phyloP scores from a whole-genome alignment of 2,888 invertebrate genomes.

The Rhodophaea formosa region DNA sequence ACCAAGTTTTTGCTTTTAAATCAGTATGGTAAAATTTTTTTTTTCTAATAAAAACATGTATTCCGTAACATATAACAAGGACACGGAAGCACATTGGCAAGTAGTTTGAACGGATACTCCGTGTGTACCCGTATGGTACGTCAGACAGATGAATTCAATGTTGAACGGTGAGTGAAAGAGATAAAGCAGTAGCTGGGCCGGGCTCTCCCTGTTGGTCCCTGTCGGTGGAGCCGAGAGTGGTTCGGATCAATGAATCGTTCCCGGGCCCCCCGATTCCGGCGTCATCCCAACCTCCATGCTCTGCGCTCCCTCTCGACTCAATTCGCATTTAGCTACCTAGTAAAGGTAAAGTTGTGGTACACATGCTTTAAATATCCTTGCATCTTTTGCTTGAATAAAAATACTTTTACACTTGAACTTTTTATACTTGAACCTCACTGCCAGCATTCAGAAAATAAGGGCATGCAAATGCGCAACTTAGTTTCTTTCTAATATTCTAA shows the following conservation, averaged over 20 bases:
- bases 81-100: no score
- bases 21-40: no score
- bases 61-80: no score
- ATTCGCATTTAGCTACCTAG: slow-evolving; percentile 31
- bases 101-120: neutral
- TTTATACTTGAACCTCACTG: no score
- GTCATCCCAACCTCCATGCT: slow-evolving; percentile 49
- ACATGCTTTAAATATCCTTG: neutral
- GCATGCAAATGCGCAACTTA: no score
- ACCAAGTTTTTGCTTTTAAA: no score
- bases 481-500: no score
- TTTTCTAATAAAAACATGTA: no score
- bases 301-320: slow-evolving; percentile 48
- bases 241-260: slow-evolving; percentile 80
- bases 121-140: slow-evolving; percentile 6
- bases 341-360: neutral
- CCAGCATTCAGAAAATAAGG: no score
- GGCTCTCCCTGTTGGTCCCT: slow-evolving; percentile 56
- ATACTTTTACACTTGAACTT: no score
- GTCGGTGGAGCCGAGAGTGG: slow-evolving; percentile 64
- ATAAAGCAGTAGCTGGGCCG: slow-evolving; percentile 33
- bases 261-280: slow-evolving; percentile 60
- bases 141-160: slow-evolving; percentile 18
- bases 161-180: slow-evolving; percentile 41
- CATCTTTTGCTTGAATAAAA: neutral